Conservation (phyloP, 2,797 vertebrate species). For the Xenentodon cancila region DNA sequence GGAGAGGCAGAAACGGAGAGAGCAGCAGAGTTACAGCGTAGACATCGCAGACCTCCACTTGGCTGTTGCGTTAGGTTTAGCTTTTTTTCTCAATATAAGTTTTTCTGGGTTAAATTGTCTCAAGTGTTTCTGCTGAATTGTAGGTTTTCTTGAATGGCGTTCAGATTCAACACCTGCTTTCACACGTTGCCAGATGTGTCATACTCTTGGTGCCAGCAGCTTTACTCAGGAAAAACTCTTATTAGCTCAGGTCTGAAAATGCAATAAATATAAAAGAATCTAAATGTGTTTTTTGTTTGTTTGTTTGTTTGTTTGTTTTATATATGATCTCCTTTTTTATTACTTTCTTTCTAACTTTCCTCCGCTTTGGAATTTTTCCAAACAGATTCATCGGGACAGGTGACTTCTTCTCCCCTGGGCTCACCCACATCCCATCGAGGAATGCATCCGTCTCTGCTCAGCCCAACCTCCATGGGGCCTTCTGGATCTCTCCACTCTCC, state of each 20-base stretch:
- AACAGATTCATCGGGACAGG: slow-evolving; percentile 90
- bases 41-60: background rate
- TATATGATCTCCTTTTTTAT: background rate
- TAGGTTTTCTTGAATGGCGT: slow-evolving; percentile 24
- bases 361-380: background rate
- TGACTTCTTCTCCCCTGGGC: slow-evolving; percentile 88
- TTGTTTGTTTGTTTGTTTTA: background rate
- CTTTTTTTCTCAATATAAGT: slow-evolving; percentile 16
- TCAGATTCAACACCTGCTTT: slow-evolving; percentile 43
- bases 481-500: slow-evolving; percentile 93
- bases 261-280: background rate
- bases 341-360: background rate
- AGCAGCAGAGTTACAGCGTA: background rate
- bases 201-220: slow-evolving; percentile 13
- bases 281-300: background rate
- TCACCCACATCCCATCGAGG: slow-evolving; percentile 89
- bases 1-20: slow-evolving; percentile 8
- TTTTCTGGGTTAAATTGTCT: slow-evolving; percentile 18
- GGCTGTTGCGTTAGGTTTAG: background rate
- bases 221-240: slow-evolving; percentile 10
- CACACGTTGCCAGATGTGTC: slow-evolving; percentile 57
- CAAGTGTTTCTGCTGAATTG: slow-evolving; percentile 26
- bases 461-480: slow-evolving; percentile 86
- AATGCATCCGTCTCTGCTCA: slow-evolving; percentile 94
- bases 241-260: slow-evolving; percentile 22